Evolutionary conservation across 2,797 vertebrate genomes (phyloP), one percentile per base, ranked within the genome.

Genomic region (Sebastes trivittatus): DNA sequence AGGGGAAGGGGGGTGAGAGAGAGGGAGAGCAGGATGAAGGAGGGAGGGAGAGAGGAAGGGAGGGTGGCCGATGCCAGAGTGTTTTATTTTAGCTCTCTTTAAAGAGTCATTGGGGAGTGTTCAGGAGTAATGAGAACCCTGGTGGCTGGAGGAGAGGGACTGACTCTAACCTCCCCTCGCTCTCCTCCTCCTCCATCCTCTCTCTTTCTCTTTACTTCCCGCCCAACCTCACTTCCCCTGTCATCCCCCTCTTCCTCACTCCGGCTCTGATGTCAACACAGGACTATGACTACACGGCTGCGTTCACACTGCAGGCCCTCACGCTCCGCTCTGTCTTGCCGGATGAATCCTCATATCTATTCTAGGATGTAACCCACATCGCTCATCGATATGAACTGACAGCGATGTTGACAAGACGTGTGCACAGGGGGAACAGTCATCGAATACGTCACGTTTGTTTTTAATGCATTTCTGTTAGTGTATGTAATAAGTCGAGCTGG

Each of bases 81-180:
- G 92, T 94, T 94, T 95, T 94, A 94, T 95, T 94, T 94, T 92
- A 94, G 91, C 87, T 89, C 88, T 89, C 91, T 93, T 92, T 94
- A 94, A 95, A 92, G 87, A 92, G 92, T 91, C 90, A 91, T 92
- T 54, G 85, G 94, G 92, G 94, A 94, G 90, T 87, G 83, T 93
- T 93, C 88, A 92, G 87, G 92, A 92, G 90, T 92, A 92, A 93
- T 91, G 91, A 92, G 89, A 94, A 81, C 91, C 86, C 92, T 91
- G 89, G 91, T 93, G 91, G 88, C 90, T 92, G 87, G 76, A 91
- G 89, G 55, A 90, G 88, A 85, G 83, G 83, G 82, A 85, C 87
- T 49, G 59, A 75, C 77, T 85, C 87, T 75, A 74, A 58, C 78
- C 79, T 68, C 76, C 60, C 61, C 79, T 72, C 30, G 36, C 70